These are phyloP conservation scores for Parotia lawesii DNA, from an alignment of 2,113 vertebrate species.

Conservation along the genomic window DNA sequence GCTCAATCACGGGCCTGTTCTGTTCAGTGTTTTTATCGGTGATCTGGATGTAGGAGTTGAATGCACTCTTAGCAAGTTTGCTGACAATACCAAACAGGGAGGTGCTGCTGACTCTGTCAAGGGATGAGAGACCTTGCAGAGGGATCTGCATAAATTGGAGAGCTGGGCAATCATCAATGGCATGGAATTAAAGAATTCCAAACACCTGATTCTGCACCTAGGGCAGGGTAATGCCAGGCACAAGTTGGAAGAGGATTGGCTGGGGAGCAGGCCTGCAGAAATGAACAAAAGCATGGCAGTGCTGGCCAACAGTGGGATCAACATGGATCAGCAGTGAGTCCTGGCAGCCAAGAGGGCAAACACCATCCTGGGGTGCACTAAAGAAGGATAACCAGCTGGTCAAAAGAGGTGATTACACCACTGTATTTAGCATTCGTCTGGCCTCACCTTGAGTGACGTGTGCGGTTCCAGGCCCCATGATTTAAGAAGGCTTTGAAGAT, in stretches of 20 bases:
- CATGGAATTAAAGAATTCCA: background rate
- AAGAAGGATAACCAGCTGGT: background rate
- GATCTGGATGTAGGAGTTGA: background rate
- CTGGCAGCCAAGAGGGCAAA: background rate
- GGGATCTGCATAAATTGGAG: background rate
- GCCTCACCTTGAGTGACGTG: background rate
- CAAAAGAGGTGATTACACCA: background rate
- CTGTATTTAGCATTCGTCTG: background rate
- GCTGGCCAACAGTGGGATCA: background rate
- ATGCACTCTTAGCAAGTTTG: background rate
- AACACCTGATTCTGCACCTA: background rate
- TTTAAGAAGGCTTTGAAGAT: background rate
- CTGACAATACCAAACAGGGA: background rate
- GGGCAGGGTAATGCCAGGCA: background rate
- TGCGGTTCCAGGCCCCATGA: accelerated
- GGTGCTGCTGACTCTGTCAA: background rate
- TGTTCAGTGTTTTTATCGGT: background rate
- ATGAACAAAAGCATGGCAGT: background rate
- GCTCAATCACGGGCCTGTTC: accelerated
- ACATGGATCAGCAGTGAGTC: too few species aligned
- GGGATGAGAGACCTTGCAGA: background rate
- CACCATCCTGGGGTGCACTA: background rate
- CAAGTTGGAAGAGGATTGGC: background rate
- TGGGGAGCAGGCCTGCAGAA: background rate
- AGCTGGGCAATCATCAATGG: background rate